Evolutionary conservation across 23 tunicate species (phyloP), one percentile per base, ranked within the genome.

Genomic region (Oikopleura dioica): DNA sequence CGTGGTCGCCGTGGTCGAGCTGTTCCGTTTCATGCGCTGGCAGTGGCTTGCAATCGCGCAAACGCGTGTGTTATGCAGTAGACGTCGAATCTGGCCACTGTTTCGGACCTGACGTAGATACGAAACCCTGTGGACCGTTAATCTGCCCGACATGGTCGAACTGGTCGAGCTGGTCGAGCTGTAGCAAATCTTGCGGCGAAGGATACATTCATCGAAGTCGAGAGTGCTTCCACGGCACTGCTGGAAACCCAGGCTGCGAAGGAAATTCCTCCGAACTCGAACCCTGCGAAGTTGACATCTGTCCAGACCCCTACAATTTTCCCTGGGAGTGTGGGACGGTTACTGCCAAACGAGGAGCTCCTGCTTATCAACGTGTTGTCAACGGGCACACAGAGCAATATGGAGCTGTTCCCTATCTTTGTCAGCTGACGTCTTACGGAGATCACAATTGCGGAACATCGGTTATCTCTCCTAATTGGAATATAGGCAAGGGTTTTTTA

Each of bases 361-460:
- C 9, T 44, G 21, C 55, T 9, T n/a, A n/a, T n/a, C 9, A 9
- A 21, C 55, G 55, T 21, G 21, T 44, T 44, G 55, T 44, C 9
- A 44, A 44, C 21, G 55, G 55, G 16, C 55, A 21, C 55, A 44
- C 55, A 44, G 55, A 44, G 21, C 21, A 9, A 21, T 44, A 44
- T 21, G 55, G 55, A 9, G 55, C 55, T 21, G 55, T 44, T 9
- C 55, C 55, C 55, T 44, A 44, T 21, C 21, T 44, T 9, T 63
- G 72, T 63, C 33, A 16, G 33, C 33, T 63, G 33, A 28, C 29
- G 5, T 23, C 33, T 23, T 28, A 28, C 2, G 29, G 32, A 2
- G 72, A 63, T 28, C 72, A 23, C 33, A 63, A 16, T 63, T 63
- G 72, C 26, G 72, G 72, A 2, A 28, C 72, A 28, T 63, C 72